Conservation (phyloP, 2,888 invertebrate species). For the Drosophila parthenogenetica region DNA sequence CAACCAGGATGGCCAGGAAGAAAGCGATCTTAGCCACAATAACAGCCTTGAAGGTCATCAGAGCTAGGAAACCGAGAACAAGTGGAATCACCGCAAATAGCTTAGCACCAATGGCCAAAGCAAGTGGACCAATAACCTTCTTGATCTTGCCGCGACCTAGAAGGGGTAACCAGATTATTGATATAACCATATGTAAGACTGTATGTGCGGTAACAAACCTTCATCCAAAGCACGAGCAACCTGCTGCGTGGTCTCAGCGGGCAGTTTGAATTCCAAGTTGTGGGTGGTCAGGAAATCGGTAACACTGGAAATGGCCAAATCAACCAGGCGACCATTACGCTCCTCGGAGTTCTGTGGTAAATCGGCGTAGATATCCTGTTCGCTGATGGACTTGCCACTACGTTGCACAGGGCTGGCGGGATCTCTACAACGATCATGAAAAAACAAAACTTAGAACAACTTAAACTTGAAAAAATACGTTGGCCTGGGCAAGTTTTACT, state of each 20-base stretch:
- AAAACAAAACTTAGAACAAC: slow-evolving; percentile 26
- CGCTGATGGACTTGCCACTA: slow-evolving; percentile 84
- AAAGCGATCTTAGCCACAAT: slow-evolving; percentile 92
- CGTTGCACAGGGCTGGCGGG: slow-evolving; percentile 80
- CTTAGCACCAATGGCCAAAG: slow-evolving; percentile 90
- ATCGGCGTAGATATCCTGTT: slow-evolving; percentile 86
- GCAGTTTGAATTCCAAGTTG: slow-evolving; percentile 89
- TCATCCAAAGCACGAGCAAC: slow-evolving; percentile 91
- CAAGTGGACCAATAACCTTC: slow-evolving; percentile 89
- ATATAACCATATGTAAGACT: not conserved
- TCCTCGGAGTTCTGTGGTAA: slow-evolving; percentile 86
- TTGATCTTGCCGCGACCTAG: slow-evolving; percentile 91
- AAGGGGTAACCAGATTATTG: not conserved
- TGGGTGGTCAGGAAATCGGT: slow-evolving; percentile 87
- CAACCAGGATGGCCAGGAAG: slow-evolving; percentile 89
- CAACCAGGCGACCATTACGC: slow-evolving; percentile 86
- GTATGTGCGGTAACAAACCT: slow-evolving; percentile 86
- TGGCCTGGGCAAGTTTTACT: not conserved
- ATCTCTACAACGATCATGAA: slow-evolving; percentile 80
- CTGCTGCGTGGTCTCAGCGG: slow-evolving; percentile 88
- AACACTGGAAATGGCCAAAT: slow-evolving; percentile 87
- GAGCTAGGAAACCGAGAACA: slow-evolving; percentile 89
- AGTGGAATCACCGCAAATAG: slow-evolving; percentile 90
- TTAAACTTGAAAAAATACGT: not conserved
- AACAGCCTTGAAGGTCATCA: slow-evolving; percentile 91